Conservation (phyloP, 1,140 invertebrate genomes). For the Tigriopus japonicus region DNA sequence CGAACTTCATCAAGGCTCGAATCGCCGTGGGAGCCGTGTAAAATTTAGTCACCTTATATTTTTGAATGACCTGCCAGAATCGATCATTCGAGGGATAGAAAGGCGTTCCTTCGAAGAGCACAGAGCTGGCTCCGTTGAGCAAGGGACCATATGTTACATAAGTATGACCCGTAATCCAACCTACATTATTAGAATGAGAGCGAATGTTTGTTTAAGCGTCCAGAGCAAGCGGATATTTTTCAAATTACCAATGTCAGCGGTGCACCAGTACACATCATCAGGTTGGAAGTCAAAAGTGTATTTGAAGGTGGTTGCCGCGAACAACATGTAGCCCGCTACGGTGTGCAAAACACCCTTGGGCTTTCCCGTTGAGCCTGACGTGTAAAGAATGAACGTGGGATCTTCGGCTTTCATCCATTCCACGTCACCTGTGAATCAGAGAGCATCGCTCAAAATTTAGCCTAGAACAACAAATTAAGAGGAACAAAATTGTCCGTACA, state of each 20-base stretch:
- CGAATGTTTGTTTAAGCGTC: too few relatives aligned
- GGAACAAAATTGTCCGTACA: not conserved
- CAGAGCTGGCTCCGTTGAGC: slow-evolving; percentile 75
- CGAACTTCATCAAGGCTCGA: slow-evolving; percentile 75
- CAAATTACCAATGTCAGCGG: slow-evolving; percentile 97
- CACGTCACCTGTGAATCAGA: not conserved
- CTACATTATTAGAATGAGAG: too few relatives aligned
- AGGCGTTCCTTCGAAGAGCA: slow-evolving; percentile 47
- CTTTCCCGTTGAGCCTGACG: slow-evolving; percentile 39
- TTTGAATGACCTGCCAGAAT: slow-evolving; percentile 68
- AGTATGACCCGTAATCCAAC: slow-evolving; percentile 42
- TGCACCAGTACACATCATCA: slow-evolving; percentile 87
- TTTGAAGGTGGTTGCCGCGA: slow-evolving; percentile 71
- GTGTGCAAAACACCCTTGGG: slow-evolving; percentile 93
- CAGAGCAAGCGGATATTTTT: too few relatives aligned
- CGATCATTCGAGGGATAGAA: slow-evolving; percentile 53
- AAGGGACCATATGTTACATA: slow-evolving; percentile 89
- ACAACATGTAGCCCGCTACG: slow-evolving; percentile 77
- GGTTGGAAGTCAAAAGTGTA: slow-evolving; percentile 78
- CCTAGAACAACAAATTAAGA: not conserved
- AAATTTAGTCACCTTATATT: slow-evolving; percentile 87
- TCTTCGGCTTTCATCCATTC: slow-evolving; percentile 81
- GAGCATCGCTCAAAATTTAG: too few relatives aligned
- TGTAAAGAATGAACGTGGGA: slow-evolving; percentile 91
- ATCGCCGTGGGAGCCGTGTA: slow-evolving; percentile 98